Conservation (phyloP, 2,113 vertebrate genomes). For the Monarcha castaneiventris region DNA sequence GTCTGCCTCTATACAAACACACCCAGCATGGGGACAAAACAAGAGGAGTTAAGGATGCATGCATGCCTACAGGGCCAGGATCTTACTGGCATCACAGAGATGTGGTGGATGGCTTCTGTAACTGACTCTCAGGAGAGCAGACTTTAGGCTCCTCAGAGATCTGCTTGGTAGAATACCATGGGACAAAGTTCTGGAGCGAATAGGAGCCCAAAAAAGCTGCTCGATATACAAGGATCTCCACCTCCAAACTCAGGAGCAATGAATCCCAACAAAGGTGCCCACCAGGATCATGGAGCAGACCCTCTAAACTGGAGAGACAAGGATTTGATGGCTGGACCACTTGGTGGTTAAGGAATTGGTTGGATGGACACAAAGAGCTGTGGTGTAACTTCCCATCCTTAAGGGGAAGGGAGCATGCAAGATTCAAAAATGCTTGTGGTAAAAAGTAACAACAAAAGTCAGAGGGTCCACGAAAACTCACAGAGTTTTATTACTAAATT, state of each 20-base stretch:
- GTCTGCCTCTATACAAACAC: neutral
- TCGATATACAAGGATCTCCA: neutral
- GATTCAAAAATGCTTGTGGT: neutral
- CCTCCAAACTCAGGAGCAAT: neutral
- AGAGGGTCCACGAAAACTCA: neutral
- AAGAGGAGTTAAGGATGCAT: fast-evolving
- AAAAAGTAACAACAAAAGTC: neutral
- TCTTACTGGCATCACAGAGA: neutral
- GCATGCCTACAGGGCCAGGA: neutral
- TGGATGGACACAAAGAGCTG: neutral
- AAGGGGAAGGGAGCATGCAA: neutral
- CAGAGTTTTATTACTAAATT: neutral
- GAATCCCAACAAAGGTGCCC: neutral
- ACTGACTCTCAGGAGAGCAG: neutral
- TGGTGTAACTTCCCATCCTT: no score
- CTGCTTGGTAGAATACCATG: neutral
- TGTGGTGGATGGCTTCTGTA: neutral
- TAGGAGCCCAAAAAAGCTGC: neutral
- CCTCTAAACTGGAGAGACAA: neutral
- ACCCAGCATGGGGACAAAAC: neutral
- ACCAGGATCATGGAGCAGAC: neutral
- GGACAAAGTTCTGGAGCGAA: neutral
- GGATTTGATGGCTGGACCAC: neutral
- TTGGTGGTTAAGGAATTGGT: neutral
- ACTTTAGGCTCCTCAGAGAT: neutral